Evolutionary conservation across 37 sponge, comb jelly and placozoan species (phyloP).

Genomic region (Aphrocallistes beatrix): DNA sequence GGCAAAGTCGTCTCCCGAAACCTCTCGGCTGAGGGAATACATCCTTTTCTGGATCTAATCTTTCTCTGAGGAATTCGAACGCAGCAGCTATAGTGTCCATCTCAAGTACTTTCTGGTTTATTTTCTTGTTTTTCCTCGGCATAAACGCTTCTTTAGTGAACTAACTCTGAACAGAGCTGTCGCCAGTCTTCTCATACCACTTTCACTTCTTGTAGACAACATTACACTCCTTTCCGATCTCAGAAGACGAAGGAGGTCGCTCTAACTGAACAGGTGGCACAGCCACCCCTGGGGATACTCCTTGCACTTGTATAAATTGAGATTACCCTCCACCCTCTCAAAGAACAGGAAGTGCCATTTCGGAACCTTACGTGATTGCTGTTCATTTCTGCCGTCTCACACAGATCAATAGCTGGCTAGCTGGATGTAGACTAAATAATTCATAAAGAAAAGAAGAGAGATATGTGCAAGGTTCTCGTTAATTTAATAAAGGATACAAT

Average conservation of each 20-base stretch:
- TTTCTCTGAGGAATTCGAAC: too few species aligned
- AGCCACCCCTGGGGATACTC: background rate
- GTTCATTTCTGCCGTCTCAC: background rate
- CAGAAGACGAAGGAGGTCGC: background rate
- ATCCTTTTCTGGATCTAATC: too few species aligned
- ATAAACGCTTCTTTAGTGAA: background rate
- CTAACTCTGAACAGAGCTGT: background rate
- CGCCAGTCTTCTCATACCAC: background rate
- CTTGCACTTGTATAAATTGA: background rate
- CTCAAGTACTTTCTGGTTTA: too few species aligned
- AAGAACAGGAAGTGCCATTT: background rate
- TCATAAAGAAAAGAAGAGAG: background rate
- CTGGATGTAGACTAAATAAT: background rate
- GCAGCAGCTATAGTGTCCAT: too few species aligned
- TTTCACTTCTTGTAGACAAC: background rate
- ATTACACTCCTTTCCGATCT: background rate
- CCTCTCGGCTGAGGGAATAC: too few species aligned
- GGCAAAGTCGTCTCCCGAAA: too few species aligned
- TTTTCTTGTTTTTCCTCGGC: background rate
- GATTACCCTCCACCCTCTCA: background rate
- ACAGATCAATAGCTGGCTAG: background rate
- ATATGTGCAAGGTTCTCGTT: background rate
- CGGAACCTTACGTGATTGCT: background rate
- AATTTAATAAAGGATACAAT: too few species aligned
- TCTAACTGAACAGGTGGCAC: background rate